Percentiles rank a stretch among this genome's conserved stretches.
Evolutionary conservation across 2,888 invertebrate species (phyloP).

Genomic region (Metallyticus violacea): DNA sequence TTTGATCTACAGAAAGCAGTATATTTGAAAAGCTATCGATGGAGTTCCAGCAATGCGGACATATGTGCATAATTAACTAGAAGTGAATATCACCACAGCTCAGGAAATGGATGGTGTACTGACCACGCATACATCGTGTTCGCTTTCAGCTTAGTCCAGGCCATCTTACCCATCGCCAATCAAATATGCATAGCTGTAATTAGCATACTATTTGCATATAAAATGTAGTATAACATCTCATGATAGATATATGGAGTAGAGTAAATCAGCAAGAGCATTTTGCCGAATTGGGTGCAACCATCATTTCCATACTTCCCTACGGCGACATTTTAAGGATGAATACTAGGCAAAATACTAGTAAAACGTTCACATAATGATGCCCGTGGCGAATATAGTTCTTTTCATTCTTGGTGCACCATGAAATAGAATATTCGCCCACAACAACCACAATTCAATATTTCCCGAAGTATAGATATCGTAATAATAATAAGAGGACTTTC

Average conservation of each 20-base stretch:
- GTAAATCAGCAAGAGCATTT: background rate
- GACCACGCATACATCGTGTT: background rate
- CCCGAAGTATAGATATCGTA: too few species aligned
- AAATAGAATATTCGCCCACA: too few species aligned
- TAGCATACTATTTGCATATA: background rate
- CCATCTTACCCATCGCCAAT: background rate
- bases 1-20: background rate
- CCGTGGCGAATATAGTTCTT: too few species aligned
- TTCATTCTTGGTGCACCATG: too few species aligned
- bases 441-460: too few species aligned
- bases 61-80: background rate
- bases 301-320: background rate
- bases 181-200: background rate
- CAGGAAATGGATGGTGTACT: background rate
- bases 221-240: background rate
- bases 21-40: background rate
- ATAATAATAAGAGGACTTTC: too few species aligned
- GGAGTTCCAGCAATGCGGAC: background rate
- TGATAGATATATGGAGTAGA: background rate
- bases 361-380: too few species aligned
- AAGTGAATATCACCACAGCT: background rate
- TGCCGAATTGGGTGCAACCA: background rate
- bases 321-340: background rate
- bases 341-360: too few species aligned
- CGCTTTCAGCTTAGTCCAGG: background rate